Evolutionary conservation across 2,888 invertebrate species (phyloP).

Genomic region (Brachyptera putata): DNA sequence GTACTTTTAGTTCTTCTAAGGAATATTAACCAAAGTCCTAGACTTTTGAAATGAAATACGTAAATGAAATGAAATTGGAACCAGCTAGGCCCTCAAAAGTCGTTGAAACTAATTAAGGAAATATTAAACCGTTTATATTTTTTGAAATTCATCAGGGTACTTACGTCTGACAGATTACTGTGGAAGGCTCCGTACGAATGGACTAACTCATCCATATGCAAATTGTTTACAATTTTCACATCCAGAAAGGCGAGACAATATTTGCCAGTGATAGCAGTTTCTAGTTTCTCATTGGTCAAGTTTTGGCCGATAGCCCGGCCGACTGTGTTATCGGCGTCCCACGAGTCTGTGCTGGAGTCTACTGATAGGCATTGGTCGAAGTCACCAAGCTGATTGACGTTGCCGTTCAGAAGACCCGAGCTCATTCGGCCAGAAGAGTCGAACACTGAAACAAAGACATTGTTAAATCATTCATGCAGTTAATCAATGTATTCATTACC

Average conservation of each 20-base stretch:
- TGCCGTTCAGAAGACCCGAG: constrained; percentile 63
- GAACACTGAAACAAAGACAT: constrained; percentile 66
- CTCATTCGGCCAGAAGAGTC: constrained; percentile 68
- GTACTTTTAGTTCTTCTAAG: no score
- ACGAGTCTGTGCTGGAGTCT: neutral
- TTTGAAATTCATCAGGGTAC: no score
- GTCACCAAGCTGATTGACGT: constrained; percentile 66
- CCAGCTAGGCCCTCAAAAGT: no score
- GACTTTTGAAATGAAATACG: no score
- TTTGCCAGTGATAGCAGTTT: constrained; percentile 23
- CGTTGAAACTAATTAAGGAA: no score
- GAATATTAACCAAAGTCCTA: no score
- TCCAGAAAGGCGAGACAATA: constrained; percentile 36
- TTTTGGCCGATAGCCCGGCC: no score
- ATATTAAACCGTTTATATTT: no score
- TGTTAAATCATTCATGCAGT: no score
- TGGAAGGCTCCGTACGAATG: constrained; percentile 17
- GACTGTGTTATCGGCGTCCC: no score
- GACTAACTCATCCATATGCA: constrained; percentile 21
- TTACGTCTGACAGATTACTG: constrained; percentile 27
- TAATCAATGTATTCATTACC: no score
- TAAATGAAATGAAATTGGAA: no score
- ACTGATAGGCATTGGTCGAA: constrained; percentile 60
- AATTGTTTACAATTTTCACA: neutral
- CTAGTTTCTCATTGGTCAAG: neutral